Percentiles rank a stretch among this genome's conserved stretches.
These are phyloP conservation scores for Zaprionus vittiger DNA, from an alignment of 1,140 invertebrate species.

Conservation along the genomic window DNA sequence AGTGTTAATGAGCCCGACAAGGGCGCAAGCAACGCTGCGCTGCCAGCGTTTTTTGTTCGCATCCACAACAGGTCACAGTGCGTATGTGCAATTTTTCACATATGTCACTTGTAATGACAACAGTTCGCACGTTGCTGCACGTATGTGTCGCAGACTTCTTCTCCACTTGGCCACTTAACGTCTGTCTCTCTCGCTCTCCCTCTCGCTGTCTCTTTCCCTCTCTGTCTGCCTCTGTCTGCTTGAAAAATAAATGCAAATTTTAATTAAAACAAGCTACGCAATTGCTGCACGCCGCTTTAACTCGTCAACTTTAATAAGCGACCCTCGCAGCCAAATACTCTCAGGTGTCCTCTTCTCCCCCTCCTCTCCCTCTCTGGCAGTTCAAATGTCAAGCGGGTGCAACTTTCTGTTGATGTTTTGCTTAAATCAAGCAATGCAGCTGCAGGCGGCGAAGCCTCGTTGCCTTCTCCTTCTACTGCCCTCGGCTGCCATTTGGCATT, in stretches of 20 bases:
- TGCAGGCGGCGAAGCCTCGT: not conserved
- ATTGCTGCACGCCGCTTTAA: conserved; percentile 40
- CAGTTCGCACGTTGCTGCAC: conserved; percentile 35
- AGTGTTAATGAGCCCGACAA: conserved; percentile 68
- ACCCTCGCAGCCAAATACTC: not conserved
- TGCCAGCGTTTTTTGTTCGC: not conserved
- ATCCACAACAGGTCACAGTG: conserved; percentile 42
- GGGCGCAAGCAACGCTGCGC: not conserved
- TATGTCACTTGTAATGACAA: conserved; percentile 56
- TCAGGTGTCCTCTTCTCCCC: not conserved
- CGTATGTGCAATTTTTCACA: conserved; percentile 78
- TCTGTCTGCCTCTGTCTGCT: not conserved
- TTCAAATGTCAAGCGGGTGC: conserved; percentile 42
- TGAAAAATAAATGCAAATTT: conserved; percentile 76
- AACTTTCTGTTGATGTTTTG: conserved; percentile 38
- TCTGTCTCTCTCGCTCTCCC: not conserved
- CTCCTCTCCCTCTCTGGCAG: not conserved
- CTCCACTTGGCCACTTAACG: conserved; percentile 67
- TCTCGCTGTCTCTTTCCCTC: not conserved
- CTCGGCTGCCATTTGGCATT: conserved; percentile 41
- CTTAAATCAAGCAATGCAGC: conserved; percentile 38
- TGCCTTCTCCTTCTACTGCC: not conserved
- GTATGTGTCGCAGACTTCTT: conserved; percentile 69
- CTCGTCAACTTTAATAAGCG: conserved; percentile 61
- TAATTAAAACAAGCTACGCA: conserved; percentile 71